A percentile compares a stretch with the other conserved stretches of the same genome.
These are phyloP conservation scores for Heliothis virescens DNA, from an alignment of 1,140 invertebrate species.

Conservation along the genomic window DNA sequence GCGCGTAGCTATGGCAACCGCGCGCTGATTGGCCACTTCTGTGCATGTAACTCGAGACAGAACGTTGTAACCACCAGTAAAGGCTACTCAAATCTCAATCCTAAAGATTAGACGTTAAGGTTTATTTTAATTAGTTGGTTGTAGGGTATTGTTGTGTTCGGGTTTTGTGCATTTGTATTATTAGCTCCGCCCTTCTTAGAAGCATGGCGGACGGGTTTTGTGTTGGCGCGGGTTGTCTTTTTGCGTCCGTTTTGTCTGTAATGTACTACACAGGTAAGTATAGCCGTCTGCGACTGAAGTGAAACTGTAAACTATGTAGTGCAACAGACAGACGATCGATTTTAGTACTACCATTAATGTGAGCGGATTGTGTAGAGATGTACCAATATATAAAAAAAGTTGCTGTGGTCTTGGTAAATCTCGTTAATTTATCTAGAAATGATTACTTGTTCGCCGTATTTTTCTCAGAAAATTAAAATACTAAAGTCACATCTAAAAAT, in stretches of 20 bases:
- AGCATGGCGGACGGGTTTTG: constrained; percentile 79
- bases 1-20: constrained; percentile 75
- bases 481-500: no score
- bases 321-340: neutral
- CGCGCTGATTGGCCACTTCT: constrained; percentile 81
- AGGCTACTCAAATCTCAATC: constrained; percentile 65
- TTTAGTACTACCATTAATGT: neutral
- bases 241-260: constrained; percentile 67
- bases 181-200: constrained; percentile 79
- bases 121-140: constrained; percentile 61
- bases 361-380: neutral
- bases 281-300: neutral
- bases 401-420: neutral
- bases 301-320: neutral
- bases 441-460: no score
- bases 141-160: constrained; percentile 57
- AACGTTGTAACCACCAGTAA: constrained; percentile 64
- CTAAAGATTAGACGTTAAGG: constrained; percentile 58
- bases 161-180: constrained; percentile 57
- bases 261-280: constrained; percentile 25
- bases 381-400: neutral
- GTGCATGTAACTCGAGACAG: constrained; percentile 38
- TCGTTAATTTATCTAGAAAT: no score
- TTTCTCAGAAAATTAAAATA: no score
- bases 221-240: constrained; percentile 72